Evolutionary conservation across 2,113 vertebrate species (phyloP), one percentile per base, ranked within the genome.

Genomic region (Xerus inauris): DNA sequence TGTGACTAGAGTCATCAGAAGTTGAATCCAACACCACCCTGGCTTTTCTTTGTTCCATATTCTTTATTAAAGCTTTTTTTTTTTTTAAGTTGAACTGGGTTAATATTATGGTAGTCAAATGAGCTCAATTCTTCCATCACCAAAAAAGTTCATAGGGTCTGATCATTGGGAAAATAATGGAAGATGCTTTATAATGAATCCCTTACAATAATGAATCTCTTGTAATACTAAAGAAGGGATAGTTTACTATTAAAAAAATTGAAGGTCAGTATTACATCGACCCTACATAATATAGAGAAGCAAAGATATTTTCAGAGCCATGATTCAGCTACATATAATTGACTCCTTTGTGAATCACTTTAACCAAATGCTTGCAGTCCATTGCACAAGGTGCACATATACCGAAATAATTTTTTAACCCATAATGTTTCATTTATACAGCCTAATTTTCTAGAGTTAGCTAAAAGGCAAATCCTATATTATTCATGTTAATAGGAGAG

Each of bases 401-500:
- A 59, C n/a, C 24, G 40, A 71, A 40, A 94, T 92, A 93, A 87
- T 22, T 38, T 0, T 20, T 91, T 45, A 84, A 17, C 9, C 42
- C 28, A 65, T 26, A 72, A 17, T 59, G 16, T 40, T 92, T 51
- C 51, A 28, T 42, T 87, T 45, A 40, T 62, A 40, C 30, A 88
- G 35, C 8, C 35, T 38, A 83, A 28, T 45, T 79, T 92, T 88
- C 49, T 94, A 89, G 83, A 91, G 9, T 40, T 42, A 87, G 26
- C 5, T 71, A 10, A 87, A 94, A 75, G 76, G 62, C 6, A 85
- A 94, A 64, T 76, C 94, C 57, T 87, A 86, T 47, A 80, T 84
- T 67, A 95, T 72, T 85, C 30, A 38, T 72, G 24, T 94, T 96
- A 96, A 95, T 24, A 94, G n/a, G 82, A 90, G 24, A 90, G 54